Base-by-base conservation (phyloP, 2,888 invertebrate species). In the Phyllotreta cruciferae region DNA sequence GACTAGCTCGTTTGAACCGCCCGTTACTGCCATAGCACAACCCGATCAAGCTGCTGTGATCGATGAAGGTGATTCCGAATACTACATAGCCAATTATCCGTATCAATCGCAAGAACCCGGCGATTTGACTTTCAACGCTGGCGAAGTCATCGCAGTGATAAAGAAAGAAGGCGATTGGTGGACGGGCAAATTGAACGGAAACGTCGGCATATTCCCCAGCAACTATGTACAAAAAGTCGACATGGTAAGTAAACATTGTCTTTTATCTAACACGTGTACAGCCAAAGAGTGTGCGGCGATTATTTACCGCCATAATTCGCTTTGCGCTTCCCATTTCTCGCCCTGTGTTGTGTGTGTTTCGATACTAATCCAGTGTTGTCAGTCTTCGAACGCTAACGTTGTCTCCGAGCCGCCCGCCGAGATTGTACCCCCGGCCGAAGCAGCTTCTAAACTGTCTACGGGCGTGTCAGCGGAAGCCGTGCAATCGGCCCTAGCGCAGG, bases 81-180 rank as follows among this genome's bases (percentile, higher is more conserved):
- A 90, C 82, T 96, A 93, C 80, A 87, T 94, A 65, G 92, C 96
- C 24, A 87, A 94, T 58, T 98, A 95, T 82, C 92, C 94, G 1
- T 98, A 97, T 82, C 87, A 89, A 60, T 96, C 96, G 0, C 83
- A 86, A 5, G 98, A 98, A 81, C 85, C 90, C 0, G 97, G 96
- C 0, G 99, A 99, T 84, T 84, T 99, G 64, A 89, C 85, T 63
- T 98, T 98, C 81, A 90, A 91, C 70, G 88, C 87, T 0, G 90
- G 96, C 0, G 98, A 98, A 80, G 64, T 91, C 72, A 91, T 99
- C 63, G 86, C 88, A 71, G 96, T 99, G 1, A 86, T 88, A 41
- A 90, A 94, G 67, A 89, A 92, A 67, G 96, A 98, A 66, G 98
- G 96, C 0, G 98, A 98, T 78, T 99, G 98, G 98, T 99, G 98